A percentile compares a stretch with the other conserved stretches of the same genome.
Evolutionary conservation across 2,888 invertebrate species (phyloP).

Genomic region (Parnassius glacialis): DNA sequence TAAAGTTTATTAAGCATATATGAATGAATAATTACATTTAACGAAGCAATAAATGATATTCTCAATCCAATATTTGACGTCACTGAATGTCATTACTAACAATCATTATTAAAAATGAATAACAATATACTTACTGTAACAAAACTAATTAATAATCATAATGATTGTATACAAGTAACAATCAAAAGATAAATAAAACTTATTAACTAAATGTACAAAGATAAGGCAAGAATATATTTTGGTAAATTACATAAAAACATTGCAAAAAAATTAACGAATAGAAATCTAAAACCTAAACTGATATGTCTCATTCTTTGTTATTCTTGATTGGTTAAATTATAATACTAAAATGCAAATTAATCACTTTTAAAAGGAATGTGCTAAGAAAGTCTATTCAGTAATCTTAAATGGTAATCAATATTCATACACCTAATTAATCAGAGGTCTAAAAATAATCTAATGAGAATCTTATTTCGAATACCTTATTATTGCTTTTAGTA

Average conservation of each 20-base stretch:
- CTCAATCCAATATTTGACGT: slow-evolving; percentile 30
- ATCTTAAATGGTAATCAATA: slow-evolving; percentile 27
- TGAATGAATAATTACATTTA: slow-evolving; percentile 30
- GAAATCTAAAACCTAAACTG: slow-evolving; percentile 43
- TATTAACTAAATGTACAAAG: slow-evolving; percentile 5
- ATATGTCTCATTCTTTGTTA: slow-evolving; percentile 74
- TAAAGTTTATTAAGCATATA: slow-evolving; percentile 47
- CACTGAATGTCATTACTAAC: slow-evolving; percentile 21
- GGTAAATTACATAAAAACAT: slow-evolving; percentile 18
- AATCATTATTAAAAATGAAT: slow-evolving; percentile 26
- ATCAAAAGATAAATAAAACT: slow-evolving; percentile 28
- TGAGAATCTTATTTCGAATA: slow-evolving; percentile 19
- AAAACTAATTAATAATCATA: slow-evolving; percentile 7
- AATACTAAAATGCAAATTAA: slow-evolving; percentile 32
- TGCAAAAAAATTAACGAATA: slow-evolving; percentile 22
- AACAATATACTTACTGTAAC: slow-evolving; percentile 25
- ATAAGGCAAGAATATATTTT: slow-evolving; percentile 40
- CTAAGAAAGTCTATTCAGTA: slow-evolving; percentile 18
- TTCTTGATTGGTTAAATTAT: slow-evolving; percentile 57
- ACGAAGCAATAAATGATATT: slow-evolving; percentile 25
- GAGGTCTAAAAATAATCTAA: not conserved
- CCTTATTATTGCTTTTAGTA: slow-evolving; percentile 8
- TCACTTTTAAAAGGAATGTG: slow-evolving; percentile 17
- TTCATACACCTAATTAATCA: slow-evolving; percentile 1
- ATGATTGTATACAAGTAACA: slow-evolving; percentile 1